Conservation (phyloP, 2,888 invertebrate species). For the Tenthredo mesomela region DNA sequence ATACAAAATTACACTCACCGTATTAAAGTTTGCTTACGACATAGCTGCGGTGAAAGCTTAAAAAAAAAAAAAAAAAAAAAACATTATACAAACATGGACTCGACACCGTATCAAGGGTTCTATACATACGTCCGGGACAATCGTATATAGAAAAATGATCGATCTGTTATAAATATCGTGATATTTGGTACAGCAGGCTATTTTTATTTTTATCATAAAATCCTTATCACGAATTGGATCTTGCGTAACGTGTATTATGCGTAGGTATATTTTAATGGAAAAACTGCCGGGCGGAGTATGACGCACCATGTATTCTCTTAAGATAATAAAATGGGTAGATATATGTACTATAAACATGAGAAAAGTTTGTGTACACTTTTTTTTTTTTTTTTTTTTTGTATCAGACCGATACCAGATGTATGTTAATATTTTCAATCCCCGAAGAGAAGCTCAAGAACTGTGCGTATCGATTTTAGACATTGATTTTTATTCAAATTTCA, state of each 20-base stretch:
- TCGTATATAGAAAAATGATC: neutral
- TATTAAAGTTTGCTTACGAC: neutral
- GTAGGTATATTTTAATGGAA: neutral
- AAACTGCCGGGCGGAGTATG: neutral
- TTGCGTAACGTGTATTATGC: neutral
- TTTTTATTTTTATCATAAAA: neutral
- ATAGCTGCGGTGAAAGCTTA: constrained; percentile 15
- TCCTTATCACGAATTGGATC: neutral
- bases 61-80: neutral
- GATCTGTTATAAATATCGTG: neutral
- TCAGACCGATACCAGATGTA: neutral
- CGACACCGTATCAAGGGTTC: neutral
- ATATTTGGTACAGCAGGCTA: neutral
- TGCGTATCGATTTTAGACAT: neutral
- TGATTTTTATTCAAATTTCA: neutral
- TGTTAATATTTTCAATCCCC: neutral
- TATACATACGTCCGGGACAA: neutral
- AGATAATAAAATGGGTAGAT: neutral
- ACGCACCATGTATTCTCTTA: neutral
- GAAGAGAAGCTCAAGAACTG: neutral
- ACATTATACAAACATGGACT: neutral
- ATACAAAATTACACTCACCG: neutral
- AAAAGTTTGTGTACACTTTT: neutral
- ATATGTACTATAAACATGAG: neutral
- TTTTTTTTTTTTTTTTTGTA: no score